Conservation (phyloP, 2,888 invertebrate species). For the Ctena decussata region DNA sequence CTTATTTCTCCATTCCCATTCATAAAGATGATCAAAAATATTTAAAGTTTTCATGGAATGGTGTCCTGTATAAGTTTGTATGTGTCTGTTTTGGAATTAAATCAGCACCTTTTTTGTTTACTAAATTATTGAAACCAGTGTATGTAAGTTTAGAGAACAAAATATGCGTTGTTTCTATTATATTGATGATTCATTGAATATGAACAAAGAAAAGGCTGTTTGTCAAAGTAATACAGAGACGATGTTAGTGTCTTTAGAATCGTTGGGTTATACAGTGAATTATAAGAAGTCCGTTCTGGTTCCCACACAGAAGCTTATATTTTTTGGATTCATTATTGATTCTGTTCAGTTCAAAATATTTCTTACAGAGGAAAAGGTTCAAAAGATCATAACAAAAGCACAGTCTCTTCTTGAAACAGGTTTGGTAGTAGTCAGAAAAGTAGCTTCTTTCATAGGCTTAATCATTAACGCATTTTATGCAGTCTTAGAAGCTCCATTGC, state of each 20-base stretch:
- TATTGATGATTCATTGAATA: conserved; percentile 65
- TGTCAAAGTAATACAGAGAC: conserved; percentile 33
- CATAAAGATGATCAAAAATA: too few relatives aligned
- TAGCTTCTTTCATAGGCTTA: conserved; percentile 52
- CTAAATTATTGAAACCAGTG: too few relatives aligned
- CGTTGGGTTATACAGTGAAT: too few relatives aligned
- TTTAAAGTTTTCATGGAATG: too few relatives aligned
- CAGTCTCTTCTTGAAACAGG: not conserved
- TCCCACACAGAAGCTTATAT: conserved; percentile 40
- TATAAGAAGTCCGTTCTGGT: conserved; percentile 45
- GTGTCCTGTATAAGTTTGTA: conserved; percentile 31
- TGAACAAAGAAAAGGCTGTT: conserved; percentile 20
- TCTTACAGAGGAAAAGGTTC: conserved; percentile 53
- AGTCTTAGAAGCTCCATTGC: conserved; percentile 48
- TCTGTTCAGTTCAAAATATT: conserved; percentile 51
- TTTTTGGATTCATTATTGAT: conserved; percentile 59
- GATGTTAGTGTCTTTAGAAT: too few relatives aligned
- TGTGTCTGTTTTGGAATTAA: conserved; percentile 39
- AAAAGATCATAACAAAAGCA: conserved; percentile 34
- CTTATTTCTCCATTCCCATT: too few relatives aligned
- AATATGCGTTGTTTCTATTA: too few relatives aligned
- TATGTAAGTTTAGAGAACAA: too few relatives aligned
- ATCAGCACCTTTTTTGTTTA: not conserved
- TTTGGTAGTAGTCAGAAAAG: conserved; percentile 20
- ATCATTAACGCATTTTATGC: conserved; percentile 45